Base-by-base conservation (phyloP, 2,113 vertebrate genomes). In the Centropus unirufus region DNA sequence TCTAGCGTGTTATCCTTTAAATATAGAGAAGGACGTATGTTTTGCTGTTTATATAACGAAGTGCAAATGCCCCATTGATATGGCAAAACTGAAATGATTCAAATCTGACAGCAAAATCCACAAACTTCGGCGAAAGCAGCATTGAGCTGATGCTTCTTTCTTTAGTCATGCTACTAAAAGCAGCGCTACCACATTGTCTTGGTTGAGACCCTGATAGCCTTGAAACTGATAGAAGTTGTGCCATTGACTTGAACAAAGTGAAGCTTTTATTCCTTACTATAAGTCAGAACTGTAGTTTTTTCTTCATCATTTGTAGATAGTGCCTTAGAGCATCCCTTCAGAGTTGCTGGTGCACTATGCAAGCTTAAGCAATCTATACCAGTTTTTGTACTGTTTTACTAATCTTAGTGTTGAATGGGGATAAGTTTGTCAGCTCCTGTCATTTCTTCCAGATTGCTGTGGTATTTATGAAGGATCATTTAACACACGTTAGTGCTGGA, bases 401-500 rank as follows among this genome's bases (percentile, higher is more conserved):
- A 11, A 27, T 68, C 52, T 47, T 36, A 27, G 26, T 54, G 86
- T 78, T 68, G 49, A 90, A n/a, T 59, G n/a, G 30, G 14, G 20
- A 23, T 66, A 19, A 46, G 32, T 29, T 46, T 72, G 55, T 62
- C 8, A 39, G 49, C 64, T 89, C 36, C 30, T 82, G 32, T 30
- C 3, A 2, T 20, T 32, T 68, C 29, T 77, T 58, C 49, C 39
- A 44, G 10, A 21, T 42, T 64, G 55, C 64, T 36, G 27, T 64
- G 17, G 23, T 59, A 6, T 55, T 83, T 14, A 4, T 22, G 55
- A 74, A 54, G 51, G 36, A 20, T 63, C 14, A 11, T 61, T 66
- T 87, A 64, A 34, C 55, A 11, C 12, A 8, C 0, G 0, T 32
- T 47, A 29, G 32, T 23, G 0, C 1, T 36, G 39, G 19, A 4